Evolutionary conservation across 2,888 invertebrate species (phyloP).

Genomic region (Clivina fossor): DNA sequence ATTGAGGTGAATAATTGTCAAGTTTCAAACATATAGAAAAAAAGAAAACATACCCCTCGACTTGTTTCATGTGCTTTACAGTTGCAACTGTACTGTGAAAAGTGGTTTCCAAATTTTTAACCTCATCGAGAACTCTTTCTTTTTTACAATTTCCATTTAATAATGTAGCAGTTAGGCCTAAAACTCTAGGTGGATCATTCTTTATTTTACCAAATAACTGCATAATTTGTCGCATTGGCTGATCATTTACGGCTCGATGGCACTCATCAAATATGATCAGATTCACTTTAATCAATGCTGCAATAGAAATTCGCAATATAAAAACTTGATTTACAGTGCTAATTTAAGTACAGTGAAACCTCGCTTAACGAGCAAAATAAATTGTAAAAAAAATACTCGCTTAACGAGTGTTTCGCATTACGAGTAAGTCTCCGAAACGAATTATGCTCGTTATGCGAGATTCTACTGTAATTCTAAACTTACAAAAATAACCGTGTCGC

Average conservation of each 20-base stretch:
- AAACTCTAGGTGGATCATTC: conserved; percentile 64
- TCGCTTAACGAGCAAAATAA: too few relatives aligned
- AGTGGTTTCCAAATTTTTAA: conserved; percentile 69
- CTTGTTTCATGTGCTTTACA: conserved; percentile 60
- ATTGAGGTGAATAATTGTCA: too few relatives aligned
- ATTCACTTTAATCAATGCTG: conserved; percentile 64
- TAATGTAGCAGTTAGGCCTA: conserved; percentile 87
- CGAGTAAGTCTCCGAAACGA: too few relatives aligned
- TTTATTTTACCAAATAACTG: conserved; percentile 59
- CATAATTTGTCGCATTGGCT: conserved; percentile 81
- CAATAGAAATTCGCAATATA: neutral
- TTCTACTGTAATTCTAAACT: too few relatives aligned
- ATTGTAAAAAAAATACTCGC: too few relatives aligned
- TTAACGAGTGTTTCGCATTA: too few relatives aligned
- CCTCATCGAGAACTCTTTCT: conserved; percentile 57
- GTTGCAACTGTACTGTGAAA: conserved; percentile 73
- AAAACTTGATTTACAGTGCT: too few relatives aligned
- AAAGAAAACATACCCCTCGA: too few relatives aligned
- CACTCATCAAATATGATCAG: conserved; percentile 98
- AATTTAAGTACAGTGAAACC: too few relatives aligned
- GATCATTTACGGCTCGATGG: conserved; percentile 96
- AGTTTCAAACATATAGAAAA: too few relatives aligned
- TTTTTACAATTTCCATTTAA: conserved; percentile 70
- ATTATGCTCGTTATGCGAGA: too few relatives aligned
- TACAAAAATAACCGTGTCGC: conserved; percentile 59